phyloP scores from a whole-genome alignment of 1,140 invertebrate species.

The Delia radicum region DNA sequence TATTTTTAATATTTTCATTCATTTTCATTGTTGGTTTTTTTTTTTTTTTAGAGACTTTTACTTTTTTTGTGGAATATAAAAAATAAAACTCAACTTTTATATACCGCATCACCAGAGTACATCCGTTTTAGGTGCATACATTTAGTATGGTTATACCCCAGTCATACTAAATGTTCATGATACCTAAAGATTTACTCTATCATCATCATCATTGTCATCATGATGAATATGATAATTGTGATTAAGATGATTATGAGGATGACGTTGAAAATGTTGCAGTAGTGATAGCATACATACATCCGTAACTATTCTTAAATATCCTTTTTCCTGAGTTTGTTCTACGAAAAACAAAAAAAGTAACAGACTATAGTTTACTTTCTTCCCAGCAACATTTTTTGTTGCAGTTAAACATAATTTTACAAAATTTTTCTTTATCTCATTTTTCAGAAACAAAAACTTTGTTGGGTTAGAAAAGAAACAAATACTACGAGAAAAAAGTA shows the following conservation, averaged over 20 bases:
- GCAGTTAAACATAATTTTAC: too few relatives aligned
- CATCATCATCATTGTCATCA: neutral
- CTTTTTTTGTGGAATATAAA: neutral
- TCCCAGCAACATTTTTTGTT: neutral
- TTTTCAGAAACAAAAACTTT: neutral
- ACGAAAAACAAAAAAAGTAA: neutral
- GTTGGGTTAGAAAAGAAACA: neutral
- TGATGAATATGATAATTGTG: neutral
- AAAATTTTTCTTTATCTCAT: too few relatives aligned
- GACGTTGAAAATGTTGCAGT: neutral
- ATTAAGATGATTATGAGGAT: neutral
- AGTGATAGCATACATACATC: neutral
- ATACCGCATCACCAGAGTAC: neutral
- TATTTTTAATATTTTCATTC: conserved; percentile 9
- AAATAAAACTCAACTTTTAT: neutral
- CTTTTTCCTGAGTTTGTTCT: neutral
- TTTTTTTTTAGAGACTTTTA: neutral
- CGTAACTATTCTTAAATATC: neutral
- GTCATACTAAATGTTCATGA: neutral
- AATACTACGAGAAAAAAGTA: neutral
- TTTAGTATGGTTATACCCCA: too few relatives aligned
- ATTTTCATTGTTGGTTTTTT: conserved; percentile 11
- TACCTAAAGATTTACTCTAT: neutral
- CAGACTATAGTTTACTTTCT: too few relatives aligned
- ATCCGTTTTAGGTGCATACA: neutral